Base-by-base conservation (phyloP, 2,113 vertebrate genomes). In the Prunella himalayana region DNA sequence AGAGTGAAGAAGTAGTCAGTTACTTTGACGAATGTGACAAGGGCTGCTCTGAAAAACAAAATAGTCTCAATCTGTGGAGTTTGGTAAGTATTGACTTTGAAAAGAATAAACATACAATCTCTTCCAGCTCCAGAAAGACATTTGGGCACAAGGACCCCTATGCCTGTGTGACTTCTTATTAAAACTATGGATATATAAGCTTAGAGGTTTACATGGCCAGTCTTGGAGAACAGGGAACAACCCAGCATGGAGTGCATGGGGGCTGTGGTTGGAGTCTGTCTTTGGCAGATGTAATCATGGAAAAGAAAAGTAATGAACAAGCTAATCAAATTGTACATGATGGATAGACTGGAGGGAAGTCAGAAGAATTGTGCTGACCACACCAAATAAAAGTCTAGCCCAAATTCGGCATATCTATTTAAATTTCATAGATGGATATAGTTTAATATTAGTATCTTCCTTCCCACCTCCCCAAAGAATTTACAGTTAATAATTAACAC, bases 1-100 rank as follows among this genome's bases (percentile, higher is more conserved):
- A 63, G 79, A 93, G 50, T 80, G 68, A 63, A 93, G 75, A 72
- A 93, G 63, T 30, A 95, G 90, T 93, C 90, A 68, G 65, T 82
- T 94, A 88, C 76, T 93, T 73, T 93, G 94, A 94, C 0, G 1
- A 92, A 93, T 86, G 68, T 94, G 88, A 96, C 90, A 80, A 90
- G 82, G 82, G 54, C 79, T 94, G 82, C 79, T 92, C 71, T 92
- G 86, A 86, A 77, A 94, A 94, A 61, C 5, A 11, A 78, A 93
- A 90, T 90, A 54, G 39, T 88, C 92, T 73, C 90, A 90, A 59
- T 94, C 90, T 93, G 82, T 56, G 27, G 75, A 77, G 86, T 88
- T 92, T 97, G 88, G 90, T 92, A 81, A 83, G 54, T 54, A 72
- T 86, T 5, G 51, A 61, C 80, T 77, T 73, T 82, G 88, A 86